Evolutionary conservation across 2,113 vertebrate genomes (phyloP).

Genomic region (Perca schrenkii): DNA sequence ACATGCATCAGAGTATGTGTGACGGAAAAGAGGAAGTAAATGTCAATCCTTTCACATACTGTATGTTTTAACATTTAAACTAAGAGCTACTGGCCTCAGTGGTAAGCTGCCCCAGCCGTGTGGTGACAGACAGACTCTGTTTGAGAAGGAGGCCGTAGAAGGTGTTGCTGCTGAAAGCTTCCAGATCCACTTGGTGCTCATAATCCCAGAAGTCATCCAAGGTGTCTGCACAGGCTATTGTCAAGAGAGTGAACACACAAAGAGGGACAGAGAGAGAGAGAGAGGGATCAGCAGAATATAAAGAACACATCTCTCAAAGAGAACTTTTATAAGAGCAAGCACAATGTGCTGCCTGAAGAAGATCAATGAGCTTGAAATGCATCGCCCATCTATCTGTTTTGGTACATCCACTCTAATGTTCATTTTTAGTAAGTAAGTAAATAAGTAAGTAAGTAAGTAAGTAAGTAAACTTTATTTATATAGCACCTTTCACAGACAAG

Average conservation of each 20-base stretch:
- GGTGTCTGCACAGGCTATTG: conserved; percentile 42
- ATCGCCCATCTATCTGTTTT: background rate
- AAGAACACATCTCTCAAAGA: background rate
- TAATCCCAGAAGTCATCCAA: conserved; percentile 85
- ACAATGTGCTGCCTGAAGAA: background rate
- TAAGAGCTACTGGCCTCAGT: conserved; percentile 84
- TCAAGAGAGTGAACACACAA: background rate
- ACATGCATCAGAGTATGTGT: background rate
- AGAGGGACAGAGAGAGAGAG: background rate
- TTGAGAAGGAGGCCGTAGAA: conserved; percentile 89
- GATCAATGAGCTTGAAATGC: background rate
- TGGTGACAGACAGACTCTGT: conserved; percentile 89
- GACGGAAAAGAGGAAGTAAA: background rate
- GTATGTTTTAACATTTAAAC: background rate
- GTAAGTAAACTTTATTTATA: too few relatives aligned
- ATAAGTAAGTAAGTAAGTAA: too few relatives aligned
- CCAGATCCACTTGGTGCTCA: conserved; percentile 89
- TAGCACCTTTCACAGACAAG: too few relatives aligned
- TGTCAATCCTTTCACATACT: background rate
- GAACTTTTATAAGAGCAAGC: background rate
- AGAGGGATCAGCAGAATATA: background rate
- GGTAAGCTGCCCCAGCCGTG: conserved; percentile 85
- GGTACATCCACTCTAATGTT: background rate
- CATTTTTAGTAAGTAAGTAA: background rate
- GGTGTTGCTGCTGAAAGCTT: conserved; percentile 87